Conservation (phyloP, 2,113 vertebrate species). For the Hystrix brachyura region DNA sequence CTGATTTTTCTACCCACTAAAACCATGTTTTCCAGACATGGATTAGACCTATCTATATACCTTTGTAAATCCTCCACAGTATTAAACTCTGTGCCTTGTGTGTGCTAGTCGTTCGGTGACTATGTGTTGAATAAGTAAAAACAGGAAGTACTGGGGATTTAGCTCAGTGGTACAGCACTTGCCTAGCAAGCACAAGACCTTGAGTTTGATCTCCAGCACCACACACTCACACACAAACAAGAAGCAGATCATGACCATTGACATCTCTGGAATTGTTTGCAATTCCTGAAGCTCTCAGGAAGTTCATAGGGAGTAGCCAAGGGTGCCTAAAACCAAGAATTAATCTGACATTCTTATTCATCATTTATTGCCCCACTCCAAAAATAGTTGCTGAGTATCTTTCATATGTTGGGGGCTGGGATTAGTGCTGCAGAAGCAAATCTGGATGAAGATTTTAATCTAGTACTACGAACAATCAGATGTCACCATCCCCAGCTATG, state of each 20-base stretch:
- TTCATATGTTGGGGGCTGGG: neutral
- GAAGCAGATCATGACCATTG: neutral
- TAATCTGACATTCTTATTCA: neutral
- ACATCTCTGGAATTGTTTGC: neutral
- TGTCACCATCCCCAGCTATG: neutral
- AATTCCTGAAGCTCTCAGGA: neutral
- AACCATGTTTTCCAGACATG: conserved; percentile 17
- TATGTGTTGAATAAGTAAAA: neutral
- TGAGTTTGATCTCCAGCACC: too few relatives aligned
- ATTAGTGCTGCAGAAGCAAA: neutral
- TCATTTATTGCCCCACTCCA: neutral
- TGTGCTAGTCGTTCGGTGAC: neutral
- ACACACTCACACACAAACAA: neutral
- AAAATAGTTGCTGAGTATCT: neutral
- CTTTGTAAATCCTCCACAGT: neutral
- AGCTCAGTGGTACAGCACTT: too few relatives aligned
- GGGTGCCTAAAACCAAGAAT: neutral
- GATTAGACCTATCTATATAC: neutral
- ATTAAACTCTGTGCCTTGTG: neutral
- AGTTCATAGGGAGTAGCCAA: neutral
- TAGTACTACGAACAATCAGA: neutral
- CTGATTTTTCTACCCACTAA: neutral
- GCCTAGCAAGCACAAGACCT: too few relatives aligned
- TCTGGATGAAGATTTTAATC: neutral
- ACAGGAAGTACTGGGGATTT: neutral